Evolutionary conservation across 2,888 invertebrate species (phyloP), one percentile per base, ranked within the genome.

Genomic region (Drosophila koepferae): DNA sequence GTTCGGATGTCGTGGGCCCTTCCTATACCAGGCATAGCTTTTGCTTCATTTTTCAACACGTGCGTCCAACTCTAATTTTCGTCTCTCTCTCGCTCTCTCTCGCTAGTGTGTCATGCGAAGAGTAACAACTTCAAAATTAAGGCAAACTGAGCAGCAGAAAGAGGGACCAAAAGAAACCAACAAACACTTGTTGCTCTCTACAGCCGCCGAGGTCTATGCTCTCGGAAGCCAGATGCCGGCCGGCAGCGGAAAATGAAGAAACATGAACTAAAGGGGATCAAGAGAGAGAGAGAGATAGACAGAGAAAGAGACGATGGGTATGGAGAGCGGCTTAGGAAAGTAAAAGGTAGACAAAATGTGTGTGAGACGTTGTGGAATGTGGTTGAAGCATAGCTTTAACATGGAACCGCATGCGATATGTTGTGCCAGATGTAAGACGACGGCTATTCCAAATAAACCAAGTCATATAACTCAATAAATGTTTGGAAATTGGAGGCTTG

Each of bases 221-320:
- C 77, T 77, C 41, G 48, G 40, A 20, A 55, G 60, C 51, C 63
- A 49, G 48, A 90, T 31, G 85, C 85, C 90, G 85, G 85, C 85
- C 90, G 90, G 89, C 74, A 69, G 79, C 65, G 75, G 75, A 68
- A 66, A 61, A 54, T 86, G 71, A 70, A 69, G 43, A 71, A 68
- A 74, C 69, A 48, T 59, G 55, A 81, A 74, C 67, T 14, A 20
- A 28, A 55, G 28, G 40, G 28, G 31, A 49, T 12, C 5, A 7
- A 23, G 12, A 18, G 40, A 28, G 54, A 40, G 14, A 5, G 34
- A 3, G 14, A 34, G 38, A 51, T 49, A 48, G 48, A n/a, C 16
- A 8, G 18, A 20, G 41, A 14, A n/a, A 44, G 10, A 10, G 43
- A 18, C 10, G 51, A 23, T 40, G 46, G 18, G 40, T 6, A 59